Evolutionary conservation across 1,140 invertebrate genomes (phyloP).

Genomic region (Drosophila parvula): DNA sequence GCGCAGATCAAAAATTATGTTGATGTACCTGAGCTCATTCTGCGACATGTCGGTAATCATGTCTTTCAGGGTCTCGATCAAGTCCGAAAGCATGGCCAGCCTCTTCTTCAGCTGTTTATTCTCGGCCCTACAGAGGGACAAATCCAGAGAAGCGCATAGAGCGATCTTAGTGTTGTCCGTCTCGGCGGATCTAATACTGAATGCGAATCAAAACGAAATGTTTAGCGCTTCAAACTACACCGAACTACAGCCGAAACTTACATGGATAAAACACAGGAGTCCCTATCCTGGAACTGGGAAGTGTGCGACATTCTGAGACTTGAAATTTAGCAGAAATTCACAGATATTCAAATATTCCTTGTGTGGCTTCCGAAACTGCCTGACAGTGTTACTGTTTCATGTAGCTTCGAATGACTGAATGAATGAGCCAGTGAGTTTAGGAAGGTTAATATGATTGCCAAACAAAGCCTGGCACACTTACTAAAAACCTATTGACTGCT

Average conservation of each 20-base stretch:
- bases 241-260: conserved; percentile 12
- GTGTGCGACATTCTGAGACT: too few relatives aligned
- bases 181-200: conserved; percentile 17
- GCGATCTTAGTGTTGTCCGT: conserved; percentile 56
- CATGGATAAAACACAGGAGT: conserved; percentile 6
- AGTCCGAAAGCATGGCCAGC: conserved; percentile 14
- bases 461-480: too few relatives aligned
- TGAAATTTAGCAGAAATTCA: too few relatives aligned
- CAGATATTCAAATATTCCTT: too few relatives aligned
- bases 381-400: too few relatives aligned
- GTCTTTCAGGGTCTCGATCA: conserved; percentile 1
- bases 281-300: neutral
- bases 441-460: too few relatives aligned
- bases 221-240: neutral
- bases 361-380: too few relatives aligned
- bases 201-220: neutral
- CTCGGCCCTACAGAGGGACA: conserved; percentile 52
- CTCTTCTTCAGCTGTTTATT: conserved; percentile 12
- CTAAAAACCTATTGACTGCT: too few relatives aligned
- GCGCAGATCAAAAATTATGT: too few relatives aligned
- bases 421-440: neutral
- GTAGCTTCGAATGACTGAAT: too few relatives aligned
- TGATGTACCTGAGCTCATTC: too few relatives aligned
- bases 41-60: neutral
- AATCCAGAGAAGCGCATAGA: conserved; percentile 35